Base-by-base conservation (phyloP, 2,888 invertebrate species). In the Catocala nupta region DNA sequence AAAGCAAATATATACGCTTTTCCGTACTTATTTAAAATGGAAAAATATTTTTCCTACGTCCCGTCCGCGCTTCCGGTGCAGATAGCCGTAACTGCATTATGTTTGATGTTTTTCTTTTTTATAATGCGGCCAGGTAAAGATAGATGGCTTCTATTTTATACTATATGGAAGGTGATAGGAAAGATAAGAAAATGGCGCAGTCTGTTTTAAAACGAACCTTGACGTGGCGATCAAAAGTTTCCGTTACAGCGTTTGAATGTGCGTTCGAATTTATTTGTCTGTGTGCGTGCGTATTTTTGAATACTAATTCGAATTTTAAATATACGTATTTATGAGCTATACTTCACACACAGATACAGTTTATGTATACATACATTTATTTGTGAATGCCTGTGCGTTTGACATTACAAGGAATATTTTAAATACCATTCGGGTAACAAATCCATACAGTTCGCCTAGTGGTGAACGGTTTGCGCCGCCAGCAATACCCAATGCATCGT, bases 21-120 rank as follows among this genome's bases (percentile, higher is more conserved):
- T 88, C 83, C 80, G 80, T 78, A 71, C 71, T 80, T 92, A 92
- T 92, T 93, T 92, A 88, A 93, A 92, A 93, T 92, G 90, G 91
- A 90, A 91, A 91, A 92, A 92, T 91, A 90, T 92, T 92, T 91
- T 91, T 90, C 89, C 89, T 84, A 83, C 87, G 85, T 83, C 86
- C 84, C 81, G 81, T 75, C 81, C 71, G 70, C 83, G 84, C 78
- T 83, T 81, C 81, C 78, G 73, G 64, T 58, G 70, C 73, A 78
- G 78, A 78, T 78, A 78, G 75, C 80, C 72, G 76, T 73, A 69
- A 77, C 76, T 73, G 73, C 80, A 78, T 81, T 81, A 80, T 80
- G 81, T 77, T 77, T 77, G 77, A 77, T 74, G 77, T 70, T 78
- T 75, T 77, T 78, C 79, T 78, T 77, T 77, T 77, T 78, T 77